Evolutionary conservation across 2,888 invertebrate genomes (phyloP).

Genomic region (Amblyjoppa fuscipennis): DNA sequence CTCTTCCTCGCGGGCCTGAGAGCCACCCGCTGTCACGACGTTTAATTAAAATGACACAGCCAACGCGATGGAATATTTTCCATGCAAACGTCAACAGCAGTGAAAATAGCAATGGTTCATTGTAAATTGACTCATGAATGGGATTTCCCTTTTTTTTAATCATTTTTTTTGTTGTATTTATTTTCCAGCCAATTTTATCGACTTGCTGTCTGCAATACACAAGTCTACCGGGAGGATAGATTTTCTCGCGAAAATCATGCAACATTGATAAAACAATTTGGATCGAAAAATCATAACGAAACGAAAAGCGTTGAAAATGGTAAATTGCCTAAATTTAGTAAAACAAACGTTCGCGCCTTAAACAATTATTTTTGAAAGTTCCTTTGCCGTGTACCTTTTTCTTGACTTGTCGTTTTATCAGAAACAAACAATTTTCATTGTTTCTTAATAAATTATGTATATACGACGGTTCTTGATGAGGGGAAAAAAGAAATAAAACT

Average conservation of each 20-base stretch:
- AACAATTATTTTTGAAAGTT: too few species aligned
- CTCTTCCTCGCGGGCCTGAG: conserved; percentile 1
- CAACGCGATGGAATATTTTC: conserved; percentile 52
- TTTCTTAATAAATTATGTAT: too few species aligned
- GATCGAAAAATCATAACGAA: background rate
- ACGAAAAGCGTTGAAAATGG: conserved; percentile 12
- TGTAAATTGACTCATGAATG: conserved; percentile 12
- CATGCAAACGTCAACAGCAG: conserved; percentile 12
- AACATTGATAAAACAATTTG: background rate
- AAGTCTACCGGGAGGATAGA: background rate
- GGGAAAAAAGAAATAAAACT: too few species aligned
- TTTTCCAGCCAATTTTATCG: background rate
- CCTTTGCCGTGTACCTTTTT: too few species aligned
- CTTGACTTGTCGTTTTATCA: too few species aligned
- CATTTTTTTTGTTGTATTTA: background rate
- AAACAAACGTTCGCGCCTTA: conserved; percentile 5
- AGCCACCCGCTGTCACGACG: conserved; percentile 31
- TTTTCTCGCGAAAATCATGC: background rate
- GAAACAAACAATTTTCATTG: background rate
- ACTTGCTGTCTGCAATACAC: background rate
- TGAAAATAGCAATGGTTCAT: conserved; percentile 3
- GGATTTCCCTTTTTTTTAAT: background rate
- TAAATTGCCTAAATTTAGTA: conserved; percentile 7
- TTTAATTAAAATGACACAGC: conserved; percentile 62
- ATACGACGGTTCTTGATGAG: too few species aligned